Base-by-base conservation (phyloP, 2,797 vertebrate genomes). In the Danio tinwini region DNA sequence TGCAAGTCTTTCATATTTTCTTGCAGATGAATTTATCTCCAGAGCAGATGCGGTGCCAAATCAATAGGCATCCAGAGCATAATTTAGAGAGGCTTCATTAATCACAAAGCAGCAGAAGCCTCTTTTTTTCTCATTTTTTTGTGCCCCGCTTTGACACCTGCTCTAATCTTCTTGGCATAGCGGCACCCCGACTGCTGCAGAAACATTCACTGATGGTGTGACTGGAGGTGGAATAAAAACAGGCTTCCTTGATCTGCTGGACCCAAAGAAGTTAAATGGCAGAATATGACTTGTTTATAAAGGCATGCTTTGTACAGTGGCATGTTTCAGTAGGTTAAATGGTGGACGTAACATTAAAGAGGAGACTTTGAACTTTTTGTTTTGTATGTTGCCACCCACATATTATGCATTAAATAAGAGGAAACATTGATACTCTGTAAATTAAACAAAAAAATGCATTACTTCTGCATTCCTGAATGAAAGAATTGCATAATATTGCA, bases 31-130 rank as follows among this genome's bases (percentile, higher is more conserved):
- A 92, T 92, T 87, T 83, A 84, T 86, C 13, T 37, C 12, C 6
- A 78, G 82, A 81, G 79, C 74, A 58, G 77, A 82, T 82, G 63
- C 65, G n/a, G 82, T 58, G 70, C 52, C 58, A 81, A 85, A 91
- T 92, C 91, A 83, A 91, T 91, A 90, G 83, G 87, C 84, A 82
- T 84, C 85, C 83, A 81, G 86, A 88, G 86, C 86, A 68, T 56
- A 78, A 63, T 84, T 84, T 87, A 45, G 45, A 81, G 71, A 82
- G 65, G 85, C 88, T 87, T 91, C 90, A 91, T 93, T 92, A 90
- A 92, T 93, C 89, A 89, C 86, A 82, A 74, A 76, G 73, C 86
- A 81, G 84, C 75, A 50, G 17, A 69, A 29, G 74, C 44, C 14
- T 55, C 13, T 53, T 21, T 37, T 19, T 71, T 58, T 78, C 75